Conservation (phyloP, 1,140 invertebrate genomes). For the Anagrus nilaparvatae region DNA sequence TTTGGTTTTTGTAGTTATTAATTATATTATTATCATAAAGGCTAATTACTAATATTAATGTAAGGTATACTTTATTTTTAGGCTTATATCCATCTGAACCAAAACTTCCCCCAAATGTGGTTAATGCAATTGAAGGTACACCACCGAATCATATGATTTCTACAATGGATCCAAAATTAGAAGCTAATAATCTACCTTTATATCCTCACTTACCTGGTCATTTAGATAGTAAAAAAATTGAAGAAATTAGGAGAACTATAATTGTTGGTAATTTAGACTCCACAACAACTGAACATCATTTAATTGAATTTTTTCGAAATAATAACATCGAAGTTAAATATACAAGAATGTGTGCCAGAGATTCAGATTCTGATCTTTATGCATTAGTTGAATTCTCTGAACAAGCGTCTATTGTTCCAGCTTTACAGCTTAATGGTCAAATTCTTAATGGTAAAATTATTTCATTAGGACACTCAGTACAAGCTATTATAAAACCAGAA, state of each 20-base stretch:
- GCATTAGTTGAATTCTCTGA: conserved; percentile 92
- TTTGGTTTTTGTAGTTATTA: neutral
- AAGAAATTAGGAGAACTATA: conserved; percentile 90
- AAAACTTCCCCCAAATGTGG: conserved; percentile 77
- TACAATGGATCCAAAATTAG: conserved; percentile 83
- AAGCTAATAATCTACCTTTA: conserved; percentile 70
- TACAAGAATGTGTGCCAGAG: conserved; percentile 78
- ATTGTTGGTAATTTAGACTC: conserved; percentile 63
- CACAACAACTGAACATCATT: conserved; percentile 58
- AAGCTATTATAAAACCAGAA: conserved; percentile 85
- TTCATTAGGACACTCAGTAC: conserved; percentile 78
- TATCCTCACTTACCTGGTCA: conserved; percentile 89
- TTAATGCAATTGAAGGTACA: conserved; percentile 77
- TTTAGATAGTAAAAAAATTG: conserved; percentile 83
- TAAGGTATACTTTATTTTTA: conserved; percentile 15
- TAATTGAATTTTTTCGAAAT: conserved; percentile 76
- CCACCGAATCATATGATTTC: conserved; percentile 72
- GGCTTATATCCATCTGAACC: conserved; percentile 70
- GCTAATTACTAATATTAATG: neutral
- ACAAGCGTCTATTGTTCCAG: conserved; percentile 77
- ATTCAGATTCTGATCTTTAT: conserved; percentile 62
- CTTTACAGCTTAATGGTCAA: conserved; percentile 76
- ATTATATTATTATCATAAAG: neutral
- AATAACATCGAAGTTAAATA: conserved; percentile 92
- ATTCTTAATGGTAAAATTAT: conserved; percentile 36